A percentile compares a stretch with the other conserved stretches of the same genome.
Evolutionary conservation across 1,140 invertebrate genomes (phyloP).

Genomic region (Chironomus tepperi): DNA sequence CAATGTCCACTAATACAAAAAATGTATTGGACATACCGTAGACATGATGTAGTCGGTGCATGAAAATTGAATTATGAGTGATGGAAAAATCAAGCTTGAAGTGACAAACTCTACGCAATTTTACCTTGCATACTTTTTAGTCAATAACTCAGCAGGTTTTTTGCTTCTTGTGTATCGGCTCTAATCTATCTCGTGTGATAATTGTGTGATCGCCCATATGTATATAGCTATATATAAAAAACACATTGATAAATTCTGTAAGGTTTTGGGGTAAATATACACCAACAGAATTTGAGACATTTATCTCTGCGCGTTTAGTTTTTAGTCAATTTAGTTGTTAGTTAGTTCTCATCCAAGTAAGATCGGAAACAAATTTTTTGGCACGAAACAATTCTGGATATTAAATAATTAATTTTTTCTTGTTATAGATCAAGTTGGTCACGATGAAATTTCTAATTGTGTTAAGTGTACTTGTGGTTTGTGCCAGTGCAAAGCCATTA

Average conservation of each 20-base stretch:
- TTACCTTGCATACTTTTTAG: too few species aligned
- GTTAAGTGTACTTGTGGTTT: background rate
- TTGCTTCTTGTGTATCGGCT: too few species aligned
- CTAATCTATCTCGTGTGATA: background rate
- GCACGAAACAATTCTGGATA: background rate
- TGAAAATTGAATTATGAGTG: too few species aligned
- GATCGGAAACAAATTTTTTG: background rate
- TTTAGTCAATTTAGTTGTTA: background rate
- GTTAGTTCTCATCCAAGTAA: background rate
- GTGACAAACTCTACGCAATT: too few species aligned
- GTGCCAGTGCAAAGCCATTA: background rate
- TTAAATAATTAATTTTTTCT: background rate
- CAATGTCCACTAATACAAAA: too few species aligned
- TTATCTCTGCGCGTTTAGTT: slow-evolving; percentile 11
- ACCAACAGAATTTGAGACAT: slow-evolving; percentile 10
- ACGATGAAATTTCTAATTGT: background rate
- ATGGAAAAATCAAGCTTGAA: too few species aligned
- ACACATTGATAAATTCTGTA: background rate
- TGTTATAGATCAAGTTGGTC: background rate
- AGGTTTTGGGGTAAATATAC: background rate
- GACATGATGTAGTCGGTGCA: too few species aligned
- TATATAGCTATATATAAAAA: background rate
- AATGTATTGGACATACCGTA: too few species aligned
- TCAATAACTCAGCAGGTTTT: too few species aligned
- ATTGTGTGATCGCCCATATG: background rate